These are phyloP conservation scores for Sebastes kiyomatsui DNA, from an alignment of 2,797 vertebrate species.

Conservation along the genomic window DNA sequence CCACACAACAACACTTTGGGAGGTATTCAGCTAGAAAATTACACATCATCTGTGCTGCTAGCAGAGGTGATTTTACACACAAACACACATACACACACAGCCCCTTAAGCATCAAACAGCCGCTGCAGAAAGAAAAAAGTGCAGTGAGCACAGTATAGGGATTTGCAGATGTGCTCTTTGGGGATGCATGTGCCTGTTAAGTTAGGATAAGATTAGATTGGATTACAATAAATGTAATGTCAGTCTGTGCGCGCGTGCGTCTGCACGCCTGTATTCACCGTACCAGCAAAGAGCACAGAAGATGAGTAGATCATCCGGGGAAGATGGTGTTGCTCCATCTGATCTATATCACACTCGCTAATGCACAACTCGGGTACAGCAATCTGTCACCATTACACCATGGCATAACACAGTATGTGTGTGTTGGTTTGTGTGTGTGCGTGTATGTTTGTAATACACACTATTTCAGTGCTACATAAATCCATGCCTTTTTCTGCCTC, in stretches of 20 bases:
- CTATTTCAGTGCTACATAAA: conserved; percentile 27
- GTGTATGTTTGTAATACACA: neutral
- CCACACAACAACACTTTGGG: conserved; percentile 88
- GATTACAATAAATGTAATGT: conserved; percentile 64
- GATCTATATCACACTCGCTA: conserved; percentile 47
- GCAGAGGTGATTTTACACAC: conserved; percentile 80
- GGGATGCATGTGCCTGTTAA: conserved; percentile 48
- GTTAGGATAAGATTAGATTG: conserved; percentile 63
- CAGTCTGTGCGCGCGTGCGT: conserved; percentile 24
- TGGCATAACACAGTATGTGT: neutral
- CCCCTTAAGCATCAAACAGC: conserved; percentile 72
- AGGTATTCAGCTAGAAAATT: conserved; percentile 95
- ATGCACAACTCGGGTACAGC: conserved; percentile 27
- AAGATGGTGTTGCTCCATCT: conserved; percentile 36
- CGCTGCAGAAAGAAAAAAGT: conserved; percentile 63
- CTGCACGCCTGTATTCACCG: neutral
- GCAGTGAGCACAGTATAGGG: conserved; percentile 58
- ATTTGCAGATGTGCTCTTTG: conserved; percentile 70
- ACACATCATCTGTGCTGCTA: conserved; percentile 86
- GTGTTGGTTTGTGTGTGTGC: neutral
- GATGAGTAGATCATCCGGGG: conserved; percentile 38
- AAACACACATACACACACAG: conserved; percentile 48
- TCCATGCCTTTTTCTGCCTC: conserved; percentile 6
- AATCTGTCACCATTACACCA: conserved; percentile 53
- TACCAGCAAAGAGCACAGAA: conserved; percentile 32